These are phyloP conservation scores for Gambusia affinis DNA, from an alignment of 2,113 vertebrate genomes.

Conservation along the genomic window DNA sequence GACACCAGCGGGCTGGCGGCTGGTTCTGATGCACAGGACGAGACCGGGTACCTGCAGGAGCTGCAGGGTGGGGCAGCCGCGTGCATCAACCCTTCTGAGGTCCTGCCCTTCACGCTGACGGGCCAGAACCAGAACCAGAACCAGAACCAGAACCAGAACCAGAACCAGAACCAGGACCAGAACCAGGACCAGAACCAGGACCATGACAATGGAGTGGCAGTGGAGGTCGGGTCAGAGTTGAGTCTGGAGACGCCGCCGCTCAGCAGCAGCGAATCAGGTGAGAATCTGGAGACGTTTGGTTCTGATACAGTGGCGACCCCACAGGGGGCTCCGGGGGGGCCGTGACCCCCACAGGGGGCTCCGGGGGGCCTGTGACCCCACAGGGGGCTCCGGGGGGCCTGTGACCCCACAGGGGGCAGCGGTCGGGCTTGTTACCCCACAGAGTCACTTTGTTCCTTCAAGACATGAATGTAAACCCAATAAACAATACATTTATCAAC, in stretches of 20 bases:
- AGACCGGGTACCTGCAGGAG: conserved; percentile 83
- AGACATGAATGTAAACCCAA: too few species aligned
- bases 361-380: too few species aligned
- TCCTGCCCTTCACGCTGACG: conserved; percentile 83
- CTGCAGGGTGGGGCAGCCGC: conserved; percentile 81
- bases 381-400: too few species aligned
- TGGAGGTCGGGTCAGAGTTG: neutral
- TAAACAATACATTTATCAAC: too few species aligned
- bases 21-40: neutral
- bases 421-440: too few species aligned
- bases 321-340: too few species aligned
- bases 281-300: conserved; percentile 29
- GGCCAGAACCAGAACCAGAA: conserved; percentile 58
- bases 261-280: conserved; percentile 87
- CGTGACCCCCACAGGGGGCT: too few species aligned
- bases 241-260: conserved; percentile 80
- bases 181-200: conserved; percentile 12
- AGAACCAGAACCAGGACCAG: too few species aligned
- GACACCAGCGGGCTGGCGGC: neutral
- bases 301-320: too few species aligned
- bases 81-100: conserved; percentile 89
- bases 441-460: too few species aligned
- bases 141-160: conserved; percentile 20
- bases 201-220: fast-evolving
- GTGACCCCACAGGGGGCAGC: too few species aligned